Percentiles rank a stretch among this genome's conserved stretches.
Conservation (phyloP, 2,888 invertebrate species). For the Ecdyonurus torrentis region DNA sequence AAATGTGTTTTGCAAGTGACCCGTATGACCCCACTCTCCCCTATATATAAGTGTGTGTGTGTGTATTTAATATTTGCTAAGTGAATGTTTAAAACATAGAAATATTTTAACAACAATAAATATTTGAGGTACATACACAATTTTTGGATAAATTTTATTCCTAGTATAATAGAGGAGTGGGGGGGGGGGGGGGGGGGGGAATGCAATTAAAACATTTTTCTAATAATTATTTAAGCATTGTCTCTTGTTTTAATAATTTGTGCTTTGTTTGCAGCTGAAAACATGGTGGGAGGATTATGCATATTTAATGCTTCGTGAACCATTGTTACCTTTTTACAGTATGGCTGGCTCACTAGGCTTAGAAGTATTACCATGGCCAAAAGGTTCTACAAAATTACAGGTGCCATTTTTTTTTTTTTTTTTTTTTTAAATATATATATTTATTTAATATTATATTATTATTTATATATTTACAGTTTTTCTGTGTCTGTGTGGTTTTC, state of each 20-base stretch:
- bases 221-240: neutral
- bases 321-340: conserved; percentile 32
- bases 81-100: too few relatives aligned
- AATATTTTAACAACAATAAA: too few relatives aligned
- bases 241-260: neutral
- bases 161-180: neutral
- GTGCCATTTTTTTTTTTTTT: too few relatives aligned
- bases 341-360: conserved; percentile 27
- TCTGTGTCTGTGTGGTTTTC: conserved; percentile 12
- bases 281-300: conserved; percentile 39
- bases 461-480: neutral
- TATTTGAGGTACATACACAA: too few relatives aligned
- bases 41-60: too few relatives aligned
- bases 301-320: conserved; percentile 31
- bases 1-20: too few relatives aligned
- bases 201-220: neutral
- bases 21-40: too few relatives aligned
- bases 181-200: neutral
- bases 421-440: too few relatives aligned
- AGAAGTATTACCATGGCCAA: neutral
- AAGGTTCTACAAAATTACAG: neutral
- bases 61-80: too few relatives aligned
- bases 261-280: conserved; percentile 22
- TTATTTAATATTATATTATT: neutral
- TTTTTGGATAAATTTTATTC: too few relatives aligned